Conservation (phyloP, 2,888 invertebrate genomes). For the Macroteleia sp. region DNA sequence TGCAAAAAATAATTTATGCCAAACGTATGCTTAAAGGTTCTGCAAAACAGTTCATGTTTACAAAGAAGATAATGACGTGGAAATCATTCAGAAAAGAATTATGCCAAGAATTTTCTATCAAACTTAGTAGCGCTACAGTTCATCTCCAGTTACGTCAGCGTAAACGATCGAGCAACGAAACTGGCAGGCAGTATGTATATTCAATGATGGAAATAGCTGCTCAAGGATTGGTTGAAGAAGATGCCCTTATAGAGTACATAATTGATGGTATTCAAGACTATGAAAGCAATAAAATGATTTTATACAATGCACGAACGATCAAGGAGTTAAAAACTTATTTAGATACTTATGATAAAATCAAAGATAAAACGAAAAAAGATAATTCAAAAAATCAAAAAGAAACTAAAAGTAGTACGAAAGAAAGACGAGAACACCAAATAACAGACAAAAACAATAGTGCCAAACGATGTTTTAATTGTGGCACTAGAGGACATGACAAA, state of each 20-base stretch:
- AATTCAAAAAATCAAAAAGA: background rate
- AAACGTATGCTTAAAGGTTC: constrained; percentile 59
- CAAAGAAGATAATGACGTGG: constrained; percentile 49
- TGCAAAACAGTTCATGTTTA: constrained; percentile 53
- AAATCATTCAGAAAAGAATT: constrained; percentile 13
- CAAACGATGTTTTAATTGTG: too few species aligned
- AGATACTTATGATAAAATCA: constrained; percentile 53
- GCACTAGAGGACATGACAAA: too few species aligned
- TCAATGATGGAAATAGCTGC: constrained; percentile 62
- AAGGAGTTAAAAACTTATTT: constrained; percentile 47
- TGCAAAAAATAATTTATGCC: constrained; percentile 60
- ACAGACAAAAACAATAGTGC: too few species aligned
- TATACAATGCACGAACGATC: constrained; percentile 31
- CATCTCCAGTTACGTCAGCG: too few species aligned
- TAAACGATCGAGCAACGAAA: constrained; percentile 22
- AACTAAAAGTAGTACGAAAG: too few species aligned
- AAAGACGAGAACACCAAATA: too few species aligned
- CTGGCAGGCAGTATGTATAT: constrained; percentile 55
- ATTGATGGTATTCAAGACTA: constrained; percentile 58
- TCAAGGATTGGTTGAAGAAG: constrained; percentile 61
- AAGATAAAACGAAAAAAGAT: background rate
- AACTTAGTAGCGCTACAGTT: too few species aligned
- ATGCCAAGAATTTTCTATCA: too few species aligned
- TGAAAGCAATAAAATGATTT: constrained; percentile 49
- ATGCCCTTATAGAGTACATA: constrained; percentile 61